Base-by-base conservation (phyloP, 35 echinoderm and acorn worm genomes). In the Anneissia japonica region DNA sequence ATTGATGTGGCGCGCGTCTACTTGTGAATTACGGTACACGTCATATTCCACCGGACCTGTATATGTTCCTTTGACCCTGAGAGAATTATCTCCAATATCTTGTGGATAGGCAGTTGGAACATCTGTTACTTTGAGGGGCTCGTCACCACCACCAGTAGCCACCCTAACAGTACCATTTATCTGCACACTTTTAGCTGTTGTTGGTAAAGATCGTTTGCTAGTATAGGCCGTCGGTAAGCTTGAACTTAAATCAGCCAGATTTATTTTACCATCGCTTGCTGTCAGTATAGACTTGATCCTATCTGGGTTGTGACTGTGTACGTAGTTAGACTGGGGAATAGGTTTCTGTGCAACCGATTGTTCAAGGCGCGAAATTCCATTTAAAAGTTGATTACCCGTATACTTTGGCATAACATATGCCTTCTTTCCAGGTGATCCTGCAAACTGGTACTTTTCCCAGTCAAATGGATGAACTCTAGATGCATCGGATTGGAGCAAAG, bases 281-380 rank as follows among this genome's bases (percentile, higher is more conserved):
- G 92, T 94, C 12, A 64, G 35, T 31, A 92, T 84, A 31, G 86
- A 89, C 72, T 93, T 93, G 0, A 98, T 87, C n/a, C 91, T 88
- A 55, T 98, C 95, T 4, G 95, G 95, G 55, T 84, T 94, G 82
- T 91, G 93, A 39, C 91, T 93, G 74, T 91, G 87, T 38, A 89
- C 86, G 36, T 93, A 98, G 1, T 81, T 89, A 29, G 95, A 94
- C 87, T 98, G 95, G 30, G 88, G 56, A n/a, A 77, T 77, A 9
- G 92, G 91, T 43, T 94, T 94, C 84, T 97, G 95, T 0, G 86
- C 89, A 28, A 56, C 34, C 26, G 89, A 77, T 35, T 79, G 28
- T 28, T 82, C 90, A 31, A 93, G 40, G 23, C 94, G 29, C 39
- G 84, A 84, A 30, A 46, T 80, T 4, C 86, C 81, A 19, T 91